Conservation (phyloP, 2,888 invertebrate species). For the Nebria brevicollis region DNA sequence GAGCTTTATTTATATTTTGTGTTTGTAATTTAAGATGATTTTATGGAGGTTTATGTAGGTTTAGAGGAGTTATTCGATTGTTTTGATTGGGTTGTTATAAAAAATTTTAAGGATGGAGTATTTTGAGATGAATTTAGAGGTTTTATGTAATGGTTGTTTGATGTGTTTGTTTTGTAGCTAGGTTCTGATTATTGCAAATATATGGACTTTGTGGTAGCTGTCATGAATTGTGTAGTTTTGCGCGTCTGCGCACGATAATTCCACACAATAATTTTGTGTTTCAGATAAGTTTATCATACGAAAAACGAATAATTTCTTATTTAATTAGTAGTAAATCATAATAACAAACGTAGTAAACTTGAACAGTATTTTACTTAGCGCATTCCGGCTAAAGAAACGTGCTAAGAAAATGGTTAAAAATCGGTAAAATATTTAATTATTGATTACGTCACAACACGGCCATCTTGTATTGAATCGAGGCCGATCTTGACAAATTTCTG, state of each 20-base stretch:
- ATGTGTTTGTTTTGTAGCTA: not conserved
- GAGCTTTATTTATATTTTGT: not conserved
- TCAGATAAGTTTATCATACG: conserved; percentile 31
- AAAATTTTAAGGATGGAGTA: not conserved
- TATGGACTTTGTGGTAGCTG: conserved; percentile 17
- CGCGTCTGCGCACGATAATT: conserved; percentile 37
- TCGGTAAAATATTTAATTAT: conserved; percentile 56
- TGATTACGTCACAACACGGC: conserved; percentile 62
- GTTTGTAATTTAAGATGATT: too few relatives aligned
- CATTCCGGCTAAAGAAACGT: conserved; percentile 19
- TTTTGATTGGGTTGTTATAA: too few relatives aligned
- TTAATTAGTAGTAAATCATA: conserved; percentile 30
- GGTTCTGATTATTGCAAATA: conserved; percentile 11
- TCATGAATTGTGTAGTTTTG: conserved; percentile 37
- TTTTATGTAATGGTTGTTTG: not conserved
- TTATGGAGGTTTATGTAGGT: too few relatives aligned
- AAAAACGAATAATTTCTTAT: conserved; percentile 40
- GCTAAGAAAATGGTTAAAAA: conserved; percentile 51
- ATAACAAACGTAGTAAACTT: not conserved
- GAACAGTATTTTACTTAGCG: conserved; percentile 8
- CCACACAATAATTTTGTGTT: conserved; percentile 37
- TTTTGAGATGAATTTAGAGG: not conserved
- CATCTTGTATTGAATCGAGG: conserved; percentile 60
- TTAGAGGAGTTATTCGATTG: too few relatives aligned
- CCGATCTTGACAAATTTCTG: conserved; percentile 43